These are phyloP conservation scores for Cordilura impudica DNA, from an alignment of 2,888 invertebrate species.

Conservation along the genomic window DNA sequence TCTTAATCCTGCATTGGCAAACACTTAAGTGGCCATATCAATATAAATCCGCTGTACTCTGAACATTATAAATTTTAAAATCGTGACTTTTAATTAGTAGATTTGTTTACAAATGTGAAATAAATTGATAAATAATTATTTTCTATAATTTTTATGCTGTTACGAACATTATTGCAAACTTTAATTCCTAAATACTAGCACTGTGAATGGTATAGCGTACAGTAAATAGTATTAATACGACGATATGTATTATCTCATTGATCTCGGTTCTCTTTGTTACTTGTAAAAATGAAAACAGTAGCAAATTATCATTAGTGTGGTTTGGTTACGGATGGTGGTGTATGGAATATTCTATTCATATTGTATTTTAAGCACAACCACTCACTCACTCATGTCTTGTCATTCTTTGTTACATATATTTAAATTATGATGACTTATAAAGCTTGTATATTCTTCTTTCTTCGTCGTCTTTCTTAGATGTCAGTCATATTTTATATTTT, in stretches of 20 bases:
- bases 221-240: neutral
- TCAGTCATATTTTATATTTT: conserved; percentile 4
- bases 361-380: conserved; percentile 36
- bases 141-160: neutral
- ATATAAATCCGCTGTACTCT: no score
- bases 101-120: no score
- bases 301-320: conserved; percentile 4
- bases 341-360: neutral
- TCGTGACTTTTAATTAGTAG: no score
- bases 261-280: neutral
- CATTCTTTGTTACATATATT: conserved; percentile 50
- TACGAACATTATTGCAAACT: neutral
- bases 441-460: neutral
- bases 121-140: no score
- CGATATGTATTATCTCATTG: conserved; percentile 6
- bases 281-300: conserved; percentile 16
- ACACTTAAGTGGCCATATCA: no score
- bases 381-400: conserved; percentile 47
- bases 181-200: neutral
- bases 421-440: conserved; percentile 24
- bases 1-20: no score
- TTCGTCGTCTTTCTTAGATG: neutral
- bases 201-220: neutral
- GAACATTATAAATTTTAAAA: no score
- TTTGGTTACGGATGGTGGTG: neutral